These are phyloP conservation scores for Melanotus villosus DNA, from an alignment of 2,888 invertebrate genomes.

Conservation along the genomic window DNA sequence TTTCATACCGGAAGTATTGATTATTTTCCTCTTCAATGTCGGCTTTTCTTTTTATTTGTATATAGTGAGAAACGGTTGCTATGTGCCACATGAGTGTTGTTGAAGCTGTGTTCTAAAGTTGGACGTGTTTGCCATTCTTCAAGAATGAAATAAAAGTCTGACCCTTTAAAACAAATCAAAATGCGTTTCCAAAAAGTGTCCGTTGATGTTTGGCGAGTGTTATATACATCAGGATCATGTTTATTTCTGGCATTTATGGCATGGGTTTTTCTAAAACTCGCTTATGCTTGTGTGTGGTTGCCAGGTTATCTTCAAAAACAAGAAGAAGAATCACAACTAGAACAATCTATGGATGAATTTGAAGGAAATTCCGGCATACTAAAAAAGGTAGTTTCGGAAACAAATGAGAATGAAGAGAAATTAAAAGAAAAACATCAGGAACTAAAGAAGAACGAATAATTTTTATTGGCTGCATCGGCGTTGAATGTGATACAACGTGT, in stretches of 20 bases:
- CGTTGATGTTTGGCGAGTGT: constrained; percentile 79
- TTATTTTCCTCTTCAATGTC: constrained; percentile 6
- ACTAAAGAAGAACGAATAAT: no score
- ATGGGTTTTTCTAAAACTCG: constrained; percentile 77
- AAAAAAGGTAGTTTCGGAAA: background rate
- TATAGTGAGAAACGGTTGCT: constrained; percentile 26
- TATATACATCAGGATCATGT: constrained; percentile 75
- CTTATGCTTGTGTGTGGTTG: constrained; percentile 77
- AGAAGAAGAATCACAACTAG: background rate
- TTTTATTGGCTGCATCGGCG: no score
- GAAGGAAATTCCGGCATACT: background rate
- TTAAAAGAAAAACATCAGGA: no score
- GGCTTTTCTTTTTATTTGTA: constrained; percentile 27
- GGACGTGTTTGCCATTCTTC: background rate
- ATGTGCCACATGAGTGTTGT: background rate
- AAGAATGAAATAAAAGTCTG: background rate
- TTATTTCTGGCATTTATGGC: constrained; percentile 74
- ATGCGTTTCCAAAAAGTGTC: constrained; percentile 80
- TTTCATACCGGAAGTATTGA: constrained; percentile 18
- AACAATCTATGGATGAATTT: no score
- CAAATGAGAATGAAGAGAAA: no score
- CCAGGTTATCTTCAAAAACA: constrained; percentile 70
- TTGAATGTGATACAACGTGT: no score
- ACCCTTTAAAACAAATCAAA: constrained; percentile 40
- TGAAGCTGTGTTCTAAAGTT: background rate